phyloP scores from a whole-genome alignment of 2,797 vertebrate genomes.

The Liparis tanakae region DNA sequence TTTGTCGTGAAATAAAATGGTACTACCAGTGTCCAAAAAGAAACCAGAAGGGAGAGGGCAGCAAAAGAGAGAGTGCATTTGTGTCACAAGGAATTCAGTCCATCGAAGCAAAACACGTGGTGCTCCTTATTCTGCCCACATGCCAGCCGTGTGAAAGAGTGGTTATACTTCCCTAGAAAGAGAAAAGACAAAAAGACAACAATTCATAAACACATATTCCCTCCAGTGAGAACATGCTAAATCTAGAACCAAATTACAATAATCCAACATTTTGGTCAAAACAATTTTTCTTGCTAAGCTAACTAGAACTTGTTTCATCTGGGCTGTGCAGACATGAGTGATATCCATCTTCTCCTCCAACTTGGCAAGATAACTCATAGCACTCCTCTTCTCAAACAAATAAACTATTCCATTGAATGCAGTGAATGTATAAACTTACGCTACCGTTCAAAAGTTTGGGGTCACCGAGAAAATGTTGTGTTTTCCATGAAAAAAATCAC shows the following conservation, averaged over 20 bases:
- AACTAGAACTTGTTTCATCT: background rate
- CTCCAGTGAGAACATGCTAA: background rate
- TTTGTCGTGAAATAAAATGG: conserved; percentile 45
- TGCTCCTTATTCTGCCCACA: conserved; percentile 42
- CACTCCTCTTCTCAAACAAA: background rate
- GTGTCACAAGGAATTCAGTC: conserved; percentile 69
- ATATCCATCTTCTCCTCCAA: background rate
- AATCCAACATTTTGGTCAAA: background rate
- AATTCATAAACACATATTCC: background rate
- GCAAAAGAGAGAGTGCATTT: conserved; percentile 77
- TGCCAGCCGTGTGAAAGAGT: conserved; percentile 25
- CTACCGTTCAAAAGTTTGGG: too few species aligned
- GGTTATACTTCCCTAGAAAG: conserved; percentile 81
- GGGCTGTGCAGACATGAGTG: background rate
- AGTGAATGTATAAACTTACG: background rate
- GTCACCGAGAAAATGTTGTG: too few species aligned
- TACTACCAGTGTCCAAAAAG: conserved; percentile 50
- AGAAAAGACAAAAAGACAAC: background rate
- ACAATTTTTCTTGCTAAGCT: background rate
- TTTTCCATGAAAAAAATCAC: too few species aligned
- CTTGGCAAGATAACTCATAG: background rate
- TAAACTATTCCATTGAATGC: background rate
- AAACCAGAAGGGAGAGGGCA: conserved; percentile 64
- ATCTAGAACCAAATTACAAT: background rate
- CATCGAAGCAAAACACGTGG: conserved; percentile 56